These are phyloP conservation scores for Xanthorhoe spadicearia DNA, from an alignment of 2,888 invertebrate genomes.

Conservation along the genomic window DNA sequence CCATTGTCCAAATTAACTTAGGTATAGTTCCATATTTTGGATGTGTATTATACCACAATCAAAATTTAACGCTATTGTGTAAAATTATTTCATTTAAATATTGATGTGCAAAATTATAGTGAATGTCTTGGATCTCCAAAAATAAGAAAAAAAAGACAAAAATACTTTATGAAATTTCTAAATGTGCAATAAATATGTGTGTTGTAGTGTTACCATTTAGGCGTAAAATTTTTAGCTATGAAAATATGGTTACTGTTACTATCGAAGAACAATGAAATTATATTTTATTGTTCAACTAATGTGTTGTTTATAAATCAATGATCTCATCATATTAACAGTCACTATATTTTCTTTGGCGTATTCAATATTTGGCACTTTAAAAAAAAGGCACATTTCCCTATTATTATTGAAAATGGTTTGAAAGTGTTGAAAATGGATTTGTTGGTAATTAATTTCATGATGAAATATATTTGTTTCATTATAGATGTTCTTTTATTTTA, in stretches of 20 bases:
- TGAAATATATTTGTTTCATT: constrained; percentile 86
- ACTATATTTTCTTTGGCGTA: constrained; percentile 69
- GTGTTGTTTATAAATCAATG: constrained; percentile 68
- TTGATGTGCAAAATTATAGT: constrained; percentile 85
- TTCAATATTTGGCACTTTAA: constrained; percentile 84
- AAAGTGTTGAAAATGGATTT: constrained; percentile 85
- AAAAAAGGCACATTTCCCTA: constrained; percentile 83
- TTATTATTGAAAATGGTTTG: constrained; percentile 83
- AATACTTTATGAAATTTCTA: constrained; percentile 84
- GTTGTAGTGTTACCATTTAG: constrained; percentile 85
- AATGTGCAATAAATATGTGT: constrained; percentile 86
- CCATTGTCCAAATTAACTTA: constrained; percentile 83
- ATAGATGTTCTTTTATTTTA: constrained; percentile 68
- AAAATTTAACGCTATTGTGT: constrained; percentile 82
- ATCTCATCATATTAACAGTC: constrained; percentile 73
- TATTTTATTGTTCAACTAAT: constrained; percentile 55
- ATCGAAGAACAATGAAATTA: constrained; percentile 48
- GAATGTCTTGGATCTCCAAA: constrained; percentile 85
- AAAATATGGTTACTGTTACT: constrained; percentile 62
- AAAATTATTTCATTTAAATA: constrained; percentile 80
- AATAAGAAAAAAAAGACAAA: constrained; percentile 83
- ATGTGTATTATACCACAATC: constrained; percentile 82
- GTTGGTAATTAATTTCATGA: constrained; percentile 85
- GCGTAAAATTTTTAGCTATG: constrained; percentile 77
- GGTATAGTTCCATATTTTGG: constrained; percentile 83